phyloP scores from a whole-genome alignment of 1,140 invertebrate species.

The Tetragonula clypearis region DNA sequence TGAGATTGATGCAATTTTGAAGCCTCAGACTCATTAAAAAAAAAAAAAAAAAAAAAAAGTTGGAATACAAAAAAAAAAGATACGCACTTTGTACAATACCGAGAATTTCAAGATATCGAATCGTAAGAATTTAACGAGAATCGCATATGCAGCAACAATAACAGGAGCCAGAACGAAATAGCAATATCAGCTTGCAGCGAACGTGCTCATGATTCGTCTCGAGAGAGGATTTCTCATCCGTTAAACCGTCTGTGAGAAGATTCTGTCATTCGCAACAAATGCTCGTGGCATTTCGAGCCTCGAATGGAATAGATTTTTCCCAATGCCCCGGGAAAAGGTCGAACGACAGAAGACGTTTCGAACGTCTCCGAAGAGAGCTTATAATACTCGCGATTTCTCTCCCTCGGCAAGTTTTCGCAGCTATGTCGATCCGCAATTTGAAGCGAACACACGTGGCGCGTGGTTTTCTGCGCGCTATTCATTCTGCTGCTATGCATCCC shows the following conservation, averaged over 20 bases:
- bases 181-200: slow-evolving; percentile 28
- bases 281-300: slow-evolving; percentile 64
- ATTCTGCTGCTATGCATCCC: slow-evolving; percentile 19
- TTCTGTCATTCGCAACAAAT: slow-evolving; percentile 67
- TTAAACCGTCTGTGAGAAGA: slow-evolving; percentile 52
- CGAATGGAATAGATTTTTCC: slow-evolving; percentile 55
- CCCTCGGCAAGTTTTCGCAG: not conserved
- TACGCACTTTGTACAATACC: not conserved
- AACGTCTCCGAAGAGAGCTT: slow-evolving; percentile 16
- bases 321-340: slow-evolving; percentile 55
- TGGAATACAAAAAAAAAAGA: not conserved
- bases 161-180: not conserved
- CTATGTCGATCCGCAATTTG: not conserved
- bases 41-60: no score
- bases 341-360: slow-evolving; percentile 47
- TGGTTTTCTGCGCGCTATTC: slow-evolving; percentile 42
- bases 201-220: not conserved
- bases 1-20: not conserved
- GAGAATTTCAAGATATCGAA: slow-evolving; percentile 14
- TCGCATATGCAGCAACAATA: not conserved
- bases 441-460: not conserved
- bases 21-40: not conserved
- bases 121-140: not conserved
- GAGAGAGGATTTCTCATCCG: slow-evolving; percentile 11
- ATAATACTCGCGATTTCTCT: not conserved